A percentile compares a stretch with the other conserved stretches of the same genome.
phyloP scores from a whole-genome alignment of 2,797 vertebrate genomes.

The Clarias fuscus region DNA sequence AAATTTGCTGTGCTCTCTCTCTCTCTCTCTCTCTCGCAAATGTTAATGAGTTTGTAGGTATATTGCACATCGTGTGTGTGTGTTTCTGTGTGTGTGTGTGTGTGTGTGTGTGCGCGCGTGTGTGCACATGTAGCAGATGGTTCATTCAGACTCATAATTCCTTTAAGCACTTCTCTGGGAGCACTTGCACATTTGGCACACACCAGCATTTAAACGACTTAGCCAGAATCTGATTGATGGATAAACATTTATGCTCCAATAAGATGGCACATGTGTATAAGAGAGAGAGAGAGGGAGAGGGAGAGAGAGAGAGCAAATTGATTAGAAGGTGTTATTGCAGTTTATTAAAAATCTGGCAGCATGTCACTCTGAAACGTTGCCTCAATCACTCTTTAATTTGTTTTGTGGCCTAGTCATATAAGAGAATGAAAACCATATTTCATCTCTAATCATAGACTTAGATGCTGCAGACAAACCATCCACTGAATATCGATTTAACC shows the following conservation, averaged over 20 bases:
- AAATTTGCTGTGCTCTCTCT: neutral
- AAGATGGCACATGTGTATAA: neutral
- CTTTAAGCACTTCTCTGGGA: slow-evolving; percentile 64
- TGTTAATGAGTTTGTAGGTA: neutral
- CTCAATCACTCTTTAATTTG: slow-evolving; percentile 53
- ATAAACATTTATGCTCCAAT: slow-evolving; percentile 33
- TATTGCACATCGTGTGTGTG: slow-evolving; percentile 2
- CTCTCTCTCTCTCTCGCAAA: neutral
- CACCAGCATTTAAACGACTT: slow-evolving; percentile 23
- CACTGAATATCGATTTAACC: neutral
- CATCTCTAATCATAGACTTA: slow-evolving; percentile 3
- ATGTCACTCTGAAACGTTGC: slow-evolving; percentile 29
- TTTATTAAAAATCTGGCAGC: slow-evolving; percentile 61
- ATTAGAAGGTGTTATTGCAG: slow-evolving; percentile 59
- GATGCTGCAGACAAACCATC: neutral
- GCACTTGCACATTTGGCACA: slow-evolving; percentile 38
- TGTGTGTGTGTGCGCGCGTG: slow-evolving; percentile 65
- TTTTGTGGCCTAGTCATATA: slow-evolving; percentile 52
- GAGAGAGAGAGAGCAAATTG: slow-evolving; percentile 48
- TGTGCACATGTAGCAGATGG: slow-evolving; percentile 74
- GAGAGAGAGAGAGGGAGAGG: slow-evolving; percentile 1
- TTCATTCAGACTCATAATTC: slow-evolving; percentile 75
- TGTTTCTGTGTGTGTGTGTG: slow-evolving; percentile 32
- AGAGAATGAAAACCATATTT: slow-evolving; percentile 55
- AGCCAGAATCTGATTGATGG: slow-evolving; percentile 26